Base-by-base conservation (phyloP, 2,888 invertebrate species). In the Drosophila recens region DNA sequence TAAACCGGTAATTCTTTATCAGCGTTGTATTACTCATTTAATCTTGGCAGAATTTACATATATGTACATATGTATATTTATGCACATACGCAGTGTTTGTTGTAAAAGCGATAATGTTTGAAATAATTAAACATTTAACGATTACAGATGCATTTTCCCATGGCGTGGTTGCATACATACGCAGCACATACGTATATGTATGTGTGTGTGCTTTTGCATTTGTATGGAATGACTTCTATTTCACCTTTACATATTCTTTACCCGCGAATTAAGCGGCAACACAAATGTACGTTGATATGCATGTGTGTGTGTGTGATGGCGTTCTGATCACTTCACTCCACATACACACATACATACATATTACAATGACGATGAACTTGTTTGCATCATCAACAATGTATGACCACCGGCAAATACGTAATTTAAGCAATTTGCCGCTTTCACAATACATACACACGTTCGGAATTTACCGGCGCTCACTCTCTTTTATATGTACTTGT, bases 171-270 rank as follows among this genome's bases (percentile, higher is more conserved):
- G 56, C 49, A 17, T 42, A 42, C 27, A 17, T 45, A 45, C 48
- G 11, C 52, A 54, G 52, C 30, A 33, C 5, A 36, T 13, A 36
- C 4, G 5, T 13, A 10, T 30, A 48, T 34, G 27, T 17, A n/a
- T 72, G 49, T 56, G 30, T 72, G 51, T 43, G 38, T 23, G 40
- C 63, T 48, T 36, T 62, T 65, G 74, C 57, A 45, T 67, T 48
- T 48, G 69, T 34, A 74, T 79, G 80, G 80, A 79, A 89, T 86
- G 86, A 86, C 86, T 86, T 86, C 72, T 86, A 86, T 86, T 86
- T 86, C 87, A 86, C 86, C 86, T 86, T 86, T 86, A 89, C 84
- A 89, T 65, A 82, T 71, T 79, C 71, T 56, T 65, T 70, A 62
- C 73, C 72, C 67, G 68, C 71, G 59, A 49, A 38, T 43, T 51